Percentiles rank a stretch among this genome's conserved stretches.
These are phyloP conservation scores for Picathartes gymnocephalus DNA, from an alignment of 2,113 vertebrate genomes.

Conservation along the genomic window DNA sequence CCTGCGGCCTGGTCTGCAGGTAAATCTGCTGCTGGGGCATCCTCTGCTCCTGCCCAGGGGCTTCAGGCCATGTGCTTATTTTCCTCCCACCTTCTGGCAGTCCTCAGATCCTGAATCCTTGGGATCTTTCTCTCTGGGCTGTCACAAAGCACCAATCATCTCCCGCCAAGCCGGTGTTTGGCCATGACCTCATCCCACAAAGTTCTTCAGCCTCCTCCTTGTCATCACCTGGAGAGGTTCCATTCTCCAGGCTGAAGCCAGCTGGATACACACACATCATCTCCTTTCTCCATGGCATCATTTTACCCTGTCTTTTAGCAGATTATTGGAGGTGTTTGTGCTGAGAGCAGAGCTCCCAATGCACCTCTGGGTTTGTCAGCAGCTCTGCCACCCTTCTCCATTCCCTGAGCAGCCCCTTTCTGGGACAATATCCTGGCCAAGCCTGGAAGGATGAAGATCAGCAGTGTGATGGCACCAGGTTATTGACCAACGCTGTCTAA, in stretches of 20 bases:
- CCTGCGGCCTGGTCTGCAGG: neutral
- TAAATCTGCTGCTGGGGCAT: neutral
- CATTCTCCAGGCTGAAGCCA: neutral
- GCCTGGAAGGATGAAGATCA: neutral
- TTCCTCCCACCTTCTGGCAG: neutral
- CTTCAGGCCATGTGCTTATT: neutral
- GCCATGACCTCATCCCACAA: neutral
- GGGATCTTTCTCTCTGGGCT: neutral
- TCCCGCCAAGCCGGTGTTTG: neutral
- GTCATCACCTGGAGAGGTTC: neutral
- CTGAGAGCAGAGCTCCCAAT: neutral
- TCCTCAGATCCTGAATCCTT: neutral
- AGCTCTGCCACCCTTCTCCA: neutral
- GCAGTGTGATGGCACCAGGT: neutral
- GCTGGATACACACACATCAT: neutral
- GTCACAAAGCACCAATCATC: fast-evolving
- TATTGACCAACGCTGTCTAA: neutral
- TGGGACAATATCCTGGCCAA: neutral
- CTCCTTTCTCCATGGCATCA: neutral
- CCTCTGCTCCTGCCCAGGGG: neutral
- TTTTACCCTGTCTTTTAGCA: neutral
- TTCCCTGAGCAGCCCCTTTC: neutral
- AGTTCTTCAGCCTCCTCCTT: neutral
- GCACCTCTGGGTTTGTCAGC: neutral
- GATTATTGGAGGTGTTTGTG: neutral